Conservation (phyloP, 30 jellyfish, hydroid and myxozoan species). For the Turritopsis rubra region DNA sequence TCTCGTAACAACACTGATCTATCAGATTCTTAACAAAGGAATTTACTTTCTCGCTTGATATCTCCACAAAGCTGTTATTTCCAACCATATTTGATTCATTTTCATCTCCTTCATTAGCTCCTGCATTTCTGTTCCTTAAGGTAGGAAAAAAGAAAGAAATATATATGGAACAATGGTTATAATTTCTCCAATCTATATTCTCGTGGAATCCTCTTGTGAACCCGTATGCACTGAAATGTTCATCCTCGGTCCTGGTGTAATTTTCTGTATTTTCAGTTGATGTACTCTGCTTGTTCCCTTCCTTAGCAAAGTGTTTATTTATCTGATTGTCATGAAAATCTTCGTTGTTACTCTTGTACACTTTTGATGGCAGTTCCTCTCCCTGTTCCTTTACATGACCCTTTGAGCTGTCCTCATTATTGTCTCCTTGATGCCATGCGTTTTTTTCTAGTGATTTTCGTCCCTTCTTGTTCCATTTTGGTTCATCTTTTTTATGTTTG, state of each 20-base stretch:
- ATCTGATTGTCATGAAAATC: not conserved
- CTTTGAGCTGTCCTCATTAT: not conserved
- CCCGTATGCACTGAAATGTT: not conserved
- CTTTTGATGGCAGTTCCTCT: not conserved
- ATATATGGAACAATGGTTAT: not conserved
- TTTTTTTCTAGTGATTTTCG: not conserved
- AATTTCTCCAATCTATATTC: not conserved
- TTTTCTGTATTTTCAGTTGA: not conserved
- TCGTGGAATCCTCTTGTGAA: not conserved
- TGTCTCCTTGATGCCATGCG: not conserved
- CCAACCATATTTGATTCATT: not conserved
- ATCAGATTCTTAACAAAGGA: not conserved
- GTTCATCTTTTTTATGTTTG: not conserved
- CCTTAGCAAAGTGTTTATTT: not conserved
- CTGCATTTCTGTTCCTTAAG: not conserved
- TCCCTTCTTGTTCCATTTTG: not conserved
- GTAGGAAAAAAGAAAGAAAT: not conserved
- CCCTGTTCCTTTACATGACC: not conserved
- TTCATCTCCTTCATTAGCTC: not conserved
- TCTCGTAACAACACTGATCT: not conserved
- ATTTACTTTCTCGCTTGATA: not conserved
- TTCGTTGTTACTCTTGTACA: not conserved
- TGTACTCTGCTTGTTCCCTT: not conserved
- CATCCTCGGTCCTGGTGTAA: not conserved
- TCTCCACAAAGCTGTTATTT: not conserved